These are phyloP conservation scores for Smithornis capensis DNA, from an alignment of 2,113 vertebrate species.

Conservation along the genomic window DNA sequence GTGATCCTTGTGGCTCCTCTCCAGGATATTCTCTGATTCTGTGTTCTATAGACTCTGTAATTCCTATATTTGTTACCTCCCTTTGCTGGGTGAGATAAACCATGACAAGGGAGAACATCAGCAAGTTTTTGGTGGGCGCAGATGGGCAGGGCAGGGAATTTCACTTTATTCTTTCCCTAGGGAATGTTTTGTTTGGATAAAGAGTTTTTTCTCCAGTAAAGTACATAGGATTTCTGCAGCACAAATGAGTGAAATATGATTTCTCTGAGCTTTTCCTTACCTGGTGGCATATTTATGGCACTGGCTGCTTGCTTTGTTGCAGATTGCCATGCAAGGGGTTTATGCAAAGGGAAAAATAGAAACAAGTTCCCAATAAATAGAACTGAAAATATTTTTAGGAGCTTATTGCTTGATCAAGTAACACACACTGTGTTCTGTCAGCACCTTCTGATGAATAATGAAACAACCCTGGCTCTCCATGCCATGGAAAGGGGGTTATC, in stretches of 20 bases:
- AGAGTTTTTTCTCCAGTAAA: not conserved
- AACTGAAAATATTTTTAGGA: constrained; percentile 46
- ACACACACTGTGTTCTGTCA: not conserved
- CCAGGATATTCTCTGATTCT: no score
- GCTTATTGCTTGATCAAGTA: constrained; percentile 4
- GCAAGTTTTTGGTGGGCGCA: not conserved
- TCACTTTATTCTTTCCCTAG: not conserved
- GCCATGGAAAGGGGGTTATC: not conserved
- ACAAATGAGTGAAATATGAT: not conserved
- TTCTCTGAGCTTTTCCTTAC: not conserved
- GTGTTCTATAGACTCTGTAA: not conserved
- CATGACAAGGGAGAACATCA: not conserved
- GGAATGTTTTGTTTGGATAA: not conserved
- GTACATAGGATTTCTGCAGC: not conserved
- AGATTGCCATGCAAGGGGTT: not conserved
- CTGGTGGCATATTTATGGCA: not conserved
- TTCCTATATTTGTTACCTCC: not conserved
- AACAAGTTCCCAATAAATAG: not conserved
- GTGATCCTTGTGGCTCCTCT: not conserved
- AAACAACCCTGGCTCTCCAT: not conserved
- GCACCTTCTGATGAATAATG: constrained; percentile 23
- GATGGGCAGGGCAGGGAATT: not conserved
- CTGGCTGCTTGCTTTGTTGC: not conserved
- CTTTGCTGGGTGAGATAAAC: not conserved
- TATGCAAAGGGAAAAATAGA: not conserved